phyloP scores from a whole-genome alignment of 1,140 invertebrate species.

The Temnothorax longispinosus region DNA sequence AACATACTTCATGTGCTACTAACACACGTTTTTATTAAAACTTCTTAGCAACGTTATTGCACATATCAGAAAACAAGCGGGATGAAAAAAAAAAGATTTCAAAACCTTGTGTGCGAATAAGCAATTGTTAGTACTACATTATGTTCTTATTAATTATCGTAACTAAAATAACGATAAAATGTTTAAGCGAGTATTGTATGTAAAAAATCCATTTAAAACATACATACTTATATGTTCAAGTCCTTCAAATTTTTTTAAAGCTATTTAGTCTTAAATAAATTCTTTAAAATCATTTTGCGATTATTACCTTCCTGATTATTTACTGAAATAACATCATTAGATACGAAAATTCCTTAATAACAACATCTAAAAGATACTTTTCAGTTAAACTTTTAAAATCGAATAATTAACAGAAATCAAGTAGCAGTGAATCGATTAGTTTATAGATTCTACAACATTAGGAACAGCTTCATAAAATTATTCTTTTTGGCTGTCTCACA shows the following conservation, averaged over 20 bases:
- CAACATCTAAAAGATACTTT: neutral
- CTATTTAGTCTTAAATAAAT: neutral
- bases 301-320: neutral
- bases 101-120: no score
- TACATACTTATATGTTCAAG: neutral
- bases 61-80: neutral
- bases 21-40: constrained; percentile 10
- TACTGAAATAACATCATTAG: neutral
- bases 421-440: neutral
- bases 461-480: constrained; percentile 8
- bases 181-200: neutral
- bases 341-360: neutral
- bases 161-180: neutral
- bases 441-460: neutral
- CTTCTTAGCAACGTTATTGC: neutral
- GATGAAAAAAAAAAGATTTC: no score
- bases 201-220: neutral
- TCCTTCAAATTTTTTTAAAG: neutral
- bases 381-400: neutral
- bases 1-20: neutral
- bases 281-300: neutral
- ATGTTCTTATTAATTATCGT: no score
- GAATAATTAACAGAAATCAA: neutral
- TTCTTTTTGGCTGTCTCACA: neutral
- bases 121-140: no score